phyloP scores from a whole-genome alignment of 2,113 vertebrate species.

The Zootoca vivipara region DNA sequence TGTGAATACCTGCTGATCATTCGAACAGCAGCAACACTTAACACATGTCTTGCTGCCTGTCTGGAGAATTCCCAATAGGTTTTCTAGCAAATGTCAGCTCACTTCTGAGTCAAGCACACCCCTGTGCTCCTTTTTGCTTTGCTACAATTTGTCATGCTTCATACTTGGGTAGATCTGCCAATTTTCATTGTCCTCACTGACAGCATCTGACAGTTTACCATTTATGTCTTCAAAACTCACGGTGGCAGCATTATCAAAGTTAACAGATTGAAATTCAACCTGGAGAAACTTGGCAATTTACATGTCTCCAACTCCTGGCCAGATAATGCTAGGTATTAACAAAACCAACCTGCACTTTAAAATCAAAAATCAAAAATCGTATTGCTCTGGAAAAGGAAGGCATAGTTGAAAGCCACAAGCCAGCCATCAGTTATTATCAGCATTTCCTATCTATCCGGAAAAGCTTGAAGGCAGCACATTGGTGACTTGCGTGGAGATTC shows the following conservation, averaged over 20 bases:
- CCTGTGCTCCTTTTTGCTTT: constrained; percentile 51
- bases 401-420: neutral
- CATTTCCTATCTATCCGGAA: neutral
- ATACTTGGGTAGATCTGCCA: constrained; percentile 64
- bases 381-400: neutral
- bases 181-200: constrained; percentile 62
- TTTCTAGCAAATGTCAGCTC: constrained; percentile 64
- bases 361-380: neutral
- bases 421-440: neutral
- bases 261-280: constrained; percentile 24
- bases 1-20: constrained; percentile 49
- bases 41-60: constrained; percentile 49
- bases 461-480: neutral
- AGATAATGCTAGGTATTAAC: constrained; percentile 6
- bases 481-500: neutral
- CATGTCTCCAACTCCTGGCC: constrained; percentile 8
- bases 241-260: constrained; percentile 68
- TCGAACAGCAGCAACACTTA: constrained; percentile 64
- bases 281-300: neutral
- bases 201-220: constrained; percentile 52
- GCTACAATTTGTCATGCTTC: constrained; percentile 69
- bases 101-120: constrained; percentile 40
- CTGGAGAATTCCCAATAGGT: constrained; percentile 64
- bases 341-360: no score
- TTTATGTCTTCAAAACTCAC: constrained; percentile 55